A percentile compares a stretch with the other conserved stretches of the same genome.
Conservation (phyloP, 2,113 vertebrate species). For the Scolopax mira region DNA sequence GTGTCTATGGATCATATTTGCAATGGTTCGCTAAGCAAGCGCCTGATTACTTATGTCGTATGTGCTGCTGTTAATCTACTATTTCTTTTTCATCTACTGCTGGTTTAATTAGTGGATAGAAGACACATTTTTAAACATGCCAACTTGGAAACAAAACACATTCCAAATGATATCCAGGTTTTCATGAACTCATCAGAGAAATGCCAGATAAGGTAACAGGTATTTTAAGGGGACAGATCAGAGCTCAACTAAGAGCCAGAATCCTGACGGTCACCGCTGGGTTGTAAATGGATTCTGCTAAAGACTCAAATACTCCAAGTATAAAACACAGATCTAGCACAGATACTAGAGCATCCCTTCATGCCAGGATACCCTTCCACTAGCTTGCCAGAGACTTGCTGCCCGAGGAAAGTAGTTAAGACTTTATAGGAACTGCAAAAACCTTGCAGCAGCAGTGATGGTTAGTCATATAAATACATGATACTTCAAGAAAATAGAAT, state of each 20-base stretch:
- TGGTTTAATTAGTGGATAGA: background rate
- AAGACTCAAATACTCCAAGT: background rate
- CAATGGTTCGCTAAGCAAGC: background rate
- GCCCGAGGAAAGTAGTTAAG: background rate
- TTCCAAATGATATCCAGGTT: background rate
- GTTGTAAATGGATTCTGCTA: background rate
- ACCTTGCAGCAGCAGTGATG: accelerated
- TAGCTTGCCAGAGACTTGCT: background rate
- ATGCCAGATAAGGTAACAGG: background rate
- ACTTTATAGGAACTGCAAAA: background rate
- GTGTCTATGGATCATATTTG: background rate
- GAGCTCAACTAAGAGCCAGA: background rate
- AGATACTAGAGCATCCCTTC: background rate
- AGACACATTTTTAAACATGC: background rate
- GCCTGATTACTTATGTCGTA: background rate
- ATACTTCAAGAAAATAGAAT: background rate
- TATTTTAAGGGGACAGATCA: background rate
- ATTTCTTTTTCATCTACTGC: background rate
- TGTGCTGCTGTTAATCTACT: background rate
- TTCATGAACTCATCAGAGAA: background rate
- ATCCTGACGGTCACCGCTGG: background rate
- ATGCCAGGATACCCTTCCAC: background rate
- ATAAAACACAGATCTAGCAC: background rate
- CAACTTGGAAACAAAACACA: background rate
- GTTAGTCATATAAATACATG: accelerated